Percentiles rank a stretch among this genome's conserved stretches.
These are phyloP conservation scores for Macrotrachela quadricornifera DNA, from an alignment of 1,140 invertebrate species.

Conservation along the genomic window DNA sequence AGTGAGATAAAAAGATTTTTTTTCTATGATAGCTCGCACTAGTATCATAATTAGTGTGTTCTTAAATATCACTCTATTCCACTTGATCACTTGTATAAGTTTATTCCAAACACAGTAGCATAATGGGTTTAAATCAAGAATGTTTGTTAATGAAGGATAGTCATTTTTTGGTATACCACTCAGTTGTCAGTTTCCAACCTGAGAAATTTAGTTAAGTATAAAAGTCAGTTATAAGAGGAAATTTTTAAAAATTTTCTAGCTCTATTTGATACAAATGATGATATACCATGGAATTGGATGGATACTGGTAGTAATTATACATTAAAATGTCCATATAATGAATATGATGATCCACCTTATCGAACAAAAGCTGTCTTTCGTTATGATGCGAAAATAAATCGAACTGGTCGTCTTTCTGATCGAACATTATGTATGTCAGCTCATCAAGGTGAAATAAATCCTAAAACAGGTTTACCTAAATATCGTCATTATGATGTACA, in stretches of 20 bases:
- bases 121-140: no score
- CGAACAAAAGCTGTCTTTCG: background rate
- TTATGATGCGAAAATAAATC: background rate
- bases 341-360: conserved; percentile 20
- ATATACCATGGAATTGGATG: conserved; percentile 11
- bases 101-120: no score
- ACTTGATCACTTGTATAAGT: no score
- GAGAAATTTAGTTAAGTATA: no score
- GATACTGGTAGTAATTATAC: conserved; percentile 47
- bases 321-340: conserved; percentile 37
- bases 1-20: no score
- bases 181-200: no score
- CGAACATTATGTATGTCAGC: conserved; percentile 22
- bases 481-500: conserved; percentile 8
- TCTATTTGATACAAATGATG: conserved; percentile 7
- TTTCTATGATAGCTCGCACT: no score
- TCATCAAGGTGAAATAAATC: conserved; percentile 31
- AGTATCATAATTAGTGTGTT: no score
- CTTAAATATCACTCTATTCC: no score
- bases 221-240: no score
- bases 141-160: no score
- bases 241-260: background rate
- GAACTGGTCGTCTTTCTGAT: conserved; percentile 13
- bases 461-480: conserved; percentile 36
- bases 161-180: no score